These are phyloP conservation scores for Agrilus cyanescens DNA, from an alignment of 2,888 invertebrate genomes.

Conservation along the genomic window DNA sequence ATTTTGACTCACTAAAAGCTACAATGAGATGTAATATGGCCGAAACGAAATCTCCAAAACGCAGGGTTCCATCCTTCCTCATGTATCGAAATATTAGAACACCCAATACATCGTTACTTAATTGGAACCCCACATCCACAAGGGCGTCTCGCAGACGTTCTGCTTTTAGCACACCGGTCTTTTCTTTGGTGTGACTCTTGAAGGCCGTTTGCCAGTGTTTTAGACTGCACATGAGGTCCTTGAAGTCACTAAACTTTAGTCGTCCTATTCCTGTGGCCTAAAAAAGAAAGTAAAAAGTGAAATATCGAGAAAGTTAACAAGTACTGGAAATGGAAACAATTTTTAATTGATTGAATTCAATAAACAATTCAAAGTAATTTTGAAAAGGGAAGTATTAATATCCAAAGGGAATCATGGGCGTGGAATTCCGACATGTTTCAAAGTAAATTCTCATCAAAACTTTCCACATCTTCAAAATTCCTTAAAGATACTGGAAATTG, in stretches of 20 bases:
- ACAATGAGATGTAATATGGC: slow-evolving; percentile 79
- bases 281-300: slow-evolving; percentile 12
- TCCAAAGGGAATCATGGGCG: too few relatives aligned
- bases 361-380: too few relatives aligned
- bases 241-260: slow-evolving; percentile 74
- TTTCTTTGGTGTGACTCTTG: slow-evolving; percentile 81
- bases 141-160: slow-evolving; percentile 76
- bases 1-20: slow-evolving; percentile 61
- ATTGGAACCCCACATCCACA: slow-evolving; percentile 75
- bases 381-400: too few relatives aligned
- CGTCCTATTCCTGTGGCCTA: slow-evolving; percentile 69
- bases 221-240: slow-evolving; percentile 81
- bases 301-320: background rate
- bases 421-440: too few relatives aligned
- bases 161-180: slow-evolving; percentile 78
- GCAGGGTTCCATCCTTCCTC: slow-evolving; percentile 82
- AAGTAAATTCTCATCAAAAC: too few relatives aligned
- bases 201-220: slow-evolving; percentile 87
- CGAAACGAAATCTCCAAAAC: slow-evolving; percentile 87
- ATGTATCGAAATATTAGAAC: slow-evolving; percentile 76
- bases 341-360: too few relatives aligned
- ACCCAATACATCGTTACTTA: slow-evolving; percentile 74
- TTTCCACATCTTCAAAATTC: too few relatives aligned
- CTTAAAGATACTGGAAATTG: too few relatives aligned
- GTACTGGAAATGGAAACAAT: too few relatives aligned